phyloP scores from a whole-genome alignment of 2,888 invertebrate species.

The Drosophila pseudotakahashii region DNA sequence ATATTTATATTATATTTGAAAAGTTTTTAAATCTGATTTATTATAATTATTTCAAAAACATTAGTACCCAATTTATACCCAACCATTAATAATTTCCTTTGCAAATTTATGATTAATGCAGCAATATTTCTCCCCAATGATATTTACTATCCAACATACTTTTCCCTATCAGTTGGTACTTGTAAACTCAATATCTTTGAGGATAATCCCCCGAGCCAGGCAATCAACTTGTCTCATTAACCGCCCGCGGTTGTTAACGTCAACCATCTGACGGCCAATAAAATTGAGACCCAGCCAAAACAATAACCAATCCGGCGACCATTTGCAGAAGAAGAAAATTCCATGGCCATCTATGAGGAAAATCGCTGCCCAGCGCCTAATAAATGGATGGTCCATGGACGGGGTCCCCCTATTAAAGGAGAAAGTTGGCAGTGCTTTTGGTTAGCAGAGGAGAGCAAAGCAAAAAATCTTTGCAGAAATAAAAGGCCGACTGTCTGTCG shows the following conservation, averaged over 20 bases:
- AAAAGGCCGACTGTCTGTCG: conserved; percentile 49
- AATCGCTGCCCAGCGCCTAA: conserved; percentile 40
- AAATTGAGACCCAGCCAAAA: conserved; percentile 36
- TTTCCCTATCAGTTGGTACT: not conserved
- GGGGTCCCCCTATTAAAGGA: conserved; percentile 51
- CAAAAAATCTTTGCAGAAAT: conserved; percentile 38
- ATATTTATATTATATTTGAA: too few species aligned
- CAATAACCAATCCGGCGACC: conserved; percentile 32
- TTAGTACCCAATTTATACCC: too few species aligned
- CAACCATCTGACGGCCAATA: conserved; percentile 29
- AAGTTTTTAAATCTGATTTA: too few species aligned
- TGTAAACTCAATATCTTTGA: not conserved
- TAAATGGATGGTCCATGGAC: conserved; percentile 49
- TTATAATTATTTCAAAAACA: too few species aligned
- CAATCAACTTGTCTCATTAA: conserved; percentile 43
- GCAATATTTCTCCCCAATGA: not conserved
- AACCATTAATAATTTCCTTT: not conserved
- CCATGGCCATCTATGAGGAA: conserved; percentile 33
- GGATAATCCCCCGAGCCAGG: conserved; percentile 21
- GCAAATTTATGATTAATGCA: not conserved
- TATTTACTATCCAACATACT: not conserved
- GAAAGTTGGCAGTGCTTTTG: conserved; percentile 51
- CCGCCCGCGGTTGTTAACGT: conserved; percentile 23
- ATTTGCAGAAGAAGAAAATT: conserved; percentile 35
- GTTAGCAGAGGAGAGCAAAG: conserved; percentile 1